Conservation (phyloP, 2,113 vertebrate genomes). For the Carassius gibelio region DNA sequence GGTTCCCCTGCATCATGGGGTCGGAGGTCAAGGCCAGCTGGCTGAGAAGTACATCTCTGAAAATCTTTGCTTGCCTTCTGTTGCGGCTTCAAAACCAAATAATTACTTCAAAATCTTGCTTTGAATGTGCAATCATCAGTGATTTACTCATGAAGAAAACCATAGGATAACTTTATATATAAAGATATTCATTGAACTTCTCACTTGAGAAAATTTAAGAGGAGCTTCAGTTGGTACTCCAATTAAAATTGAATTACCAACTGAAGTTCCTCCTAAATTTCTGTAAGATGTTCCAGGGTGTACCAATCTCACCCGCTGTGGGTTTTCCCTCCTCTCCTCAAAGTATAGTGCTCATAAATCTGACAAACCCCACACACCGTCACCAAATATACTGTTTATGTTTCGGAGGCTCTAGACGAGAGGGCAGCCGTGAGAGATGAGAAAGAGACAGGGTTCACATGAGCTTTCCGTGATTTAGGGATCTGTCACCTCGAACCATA, state of each 20-base stretch:
- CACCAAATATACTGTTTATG: conserved; percentile 22
- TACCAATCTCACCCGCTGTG: not conserved
- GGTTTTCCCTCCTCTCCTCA: not conserved
- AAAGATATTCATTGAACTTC: not conserved
- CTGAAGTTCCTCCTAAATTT: not conserved
- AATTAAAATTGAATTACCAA: not conserved
- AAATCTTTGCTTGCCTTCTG: not conserved
- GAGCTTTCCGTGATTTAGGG: conserved; percentile 39
- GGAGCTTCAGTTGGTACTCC: not conserved
- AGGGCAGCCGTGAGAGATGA: conserved; percentile 23
- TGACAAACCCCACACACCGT: conserved; percentile 30
- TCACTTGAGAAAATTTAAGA: not conserved
- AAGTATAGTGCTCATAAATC: conserved; percentile 33
- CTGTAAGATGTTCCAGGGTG: conserved; percentile 1
- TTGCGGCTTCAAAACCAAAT: not conserved
- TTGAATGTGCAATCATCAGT: not conserved
- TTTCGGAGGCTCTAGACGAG: conserved; percentile 25
- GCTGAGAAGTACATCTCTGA: conserved; percentile 27
- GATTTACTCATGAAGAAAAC: not conserved
- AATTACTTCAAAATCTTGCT: not conserved
- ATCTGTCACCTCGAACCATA: conserved; percentile 46
- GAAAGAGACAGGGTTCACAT: conserved; percentile 34
- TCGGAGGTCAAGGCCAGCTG: conserved; percentile 25
- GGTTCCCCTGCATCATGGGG: conserved; percentile 24
- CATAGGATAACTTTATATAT: not conserved